Conservation (phyloP, 64 coral and sea anemone genomes). For the Montipora sp. region DNA sequence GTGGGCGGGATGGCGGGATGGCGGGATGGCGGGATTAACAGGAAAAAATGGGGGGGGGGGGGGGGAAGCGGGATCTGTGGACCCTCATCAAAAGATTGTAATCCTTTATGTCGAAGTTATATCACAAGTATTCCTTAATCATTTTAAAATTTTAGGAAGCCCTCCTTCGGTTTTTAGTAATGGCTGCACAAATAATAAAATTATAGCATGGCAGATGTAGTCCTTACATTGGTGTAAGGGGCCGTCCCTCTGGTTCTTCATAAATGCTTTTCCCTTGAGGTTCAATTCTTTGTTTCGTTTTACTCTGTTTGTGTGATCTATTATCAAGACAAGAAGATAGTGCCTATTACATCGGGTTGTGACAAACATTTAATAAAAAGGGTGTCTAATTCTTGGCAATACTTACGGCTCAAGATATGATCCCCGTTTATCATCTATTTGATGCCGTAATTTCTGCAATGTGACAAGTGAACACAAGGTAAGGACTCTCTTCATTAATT, state of each 20-base stretch:
- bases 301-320: not conserved
- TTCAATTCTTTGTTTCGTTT: not conserved
- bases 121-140: no score
- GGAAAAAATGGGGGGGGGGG: no score
- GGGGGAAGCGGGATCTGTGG: no score
- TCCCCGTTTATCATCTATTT: constrained; percentile 47
- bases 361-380: not conserved
- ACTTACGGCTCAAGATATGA: constrained; percentile 18
- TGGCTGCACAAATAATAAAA: no score
- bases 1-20: no score
- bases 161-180: no score
- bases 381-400: not conserved
- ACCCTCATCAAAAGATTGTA: no score
- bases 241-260: constrained; percentile 69
- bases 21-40: no score
- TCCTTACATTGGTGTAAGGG: constrained; percentile 90
- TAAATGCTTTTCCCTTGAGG: constrained; percentile 19
- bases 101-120: no score
- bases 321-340: not conserved
- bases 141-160: no score
- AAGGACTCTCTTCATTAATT: not conserved
- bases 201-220: not conserved
- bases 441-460: constrained; percentile 56
- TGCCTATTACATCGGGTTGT: not conserved
- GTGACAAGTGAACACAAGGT: not conserved